Conservation (phyloP, 1,140 invertebrate genomes). For the Calephelis virginiensis region DNA sequence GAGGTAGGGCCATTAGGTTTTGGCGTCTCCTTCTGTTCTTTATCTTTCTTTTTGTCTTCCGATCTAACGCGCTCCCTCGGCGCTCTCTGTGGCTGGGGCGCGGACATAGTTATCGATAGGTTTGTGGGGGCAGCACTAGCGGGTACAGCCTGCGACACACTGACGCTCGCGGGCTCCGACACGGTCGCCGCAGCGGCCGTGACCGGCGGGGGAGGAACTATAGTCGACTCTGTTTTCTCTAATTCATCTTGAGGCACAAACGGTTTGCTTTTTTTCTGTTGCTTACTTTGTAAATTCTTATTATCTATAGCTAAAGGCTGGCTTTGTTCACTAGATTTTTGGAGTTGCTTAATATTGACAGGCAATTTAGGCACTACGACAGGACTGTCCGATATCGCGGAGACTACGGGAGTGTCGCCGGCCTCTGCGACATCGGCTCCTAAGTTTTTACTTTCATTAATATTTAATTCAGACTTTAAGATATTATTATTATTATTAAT, state of each 20-base stretch:
- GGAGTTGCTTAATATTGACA: slow-evolving; percentile 53
- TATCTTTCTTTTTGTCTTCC: slow-evolving; percentile 47
- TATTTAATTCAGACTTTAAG: slow-evolving; percentile 66
- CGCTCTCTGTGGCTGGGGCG: slow-evolving; percentile 51
- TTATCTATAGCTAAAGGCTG: slow-evolving; percentile 56
- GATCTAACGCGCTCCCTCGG: slow-evolving; percentile 45
- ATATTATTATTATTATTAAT: slow-evolving; percentile 61
- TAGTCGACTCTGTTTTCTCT: slow-evolving; percentile 31
- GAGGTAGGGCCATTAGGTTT: slow-evolving; percentile 51
- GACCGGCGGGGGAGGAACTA: slow-evolving; percentile 22
- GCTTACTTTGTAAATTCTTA: slow-evolving; percentile 50
- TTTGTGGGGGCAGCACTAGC: slow-evolving; percentile 7
- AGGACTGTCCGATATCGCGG: slow-evolving; percentile 69
- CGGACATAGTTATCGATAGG: slow-evolving; percentile 19
- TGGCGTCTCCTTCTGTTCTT: slow-evolving; percentile 31
- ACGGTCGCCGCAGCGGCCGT: slow-evolving; percentile 7
- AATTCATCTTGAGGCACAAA: slow-evolving; percentile 52
- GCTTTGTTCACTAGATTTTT: slow-evolving; percentile 56
- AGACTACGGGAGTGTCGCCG: slow-evolving; percentile 63
- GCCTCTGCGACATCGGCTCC: slow-evolving; percentile 51
- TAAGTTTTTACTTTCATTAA: slow-evolving; percentile 62
- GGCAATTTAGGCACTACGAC: slow-evolving; percentile 74
- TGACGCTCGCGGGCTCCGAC: slow-evolving; percentile 10
- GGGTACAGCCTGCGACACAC: background rate
- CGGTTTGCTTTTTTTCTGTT: slow-evolving; percentile 57